Percentiles rank a stretch among this genome's conserved stretches.
These are phyloP conservation scores for Suricata suricatta DNA, from an alignment of 2,113 vertebrate species.

Conservation along the genomic window DNA sequence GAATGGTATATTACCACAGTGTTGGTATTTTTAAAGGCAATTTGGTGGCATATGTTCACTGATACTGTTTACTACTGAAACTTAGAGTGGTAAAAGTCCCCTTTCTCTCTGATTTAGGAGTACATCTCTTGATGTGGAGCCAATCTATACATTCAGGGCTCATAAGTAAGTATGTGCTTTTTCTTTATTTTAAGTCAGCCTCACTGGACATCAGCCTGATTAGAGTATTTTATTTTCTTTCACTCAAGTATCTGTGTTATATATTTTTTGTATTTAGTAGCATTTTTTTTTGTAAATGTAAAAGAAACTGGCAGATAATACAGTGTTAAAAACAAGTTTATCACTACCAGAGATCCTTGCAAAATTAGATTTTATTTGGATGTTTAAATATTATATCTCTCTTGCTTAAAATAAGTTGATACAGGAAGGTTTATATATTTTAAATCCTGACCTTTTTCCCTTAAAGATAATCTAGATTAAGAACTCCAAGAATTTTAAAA, in stretches of 20 bases:
- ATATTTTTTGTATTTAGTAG: constrained; percentile 1
- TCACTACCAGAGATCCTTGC: background rate
- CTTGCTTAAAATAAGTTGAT: background rate
- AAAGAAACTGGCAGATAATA: constrained; percentile 36
- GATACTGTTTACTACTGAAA: background rate
- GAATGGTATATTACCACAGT: background rate
- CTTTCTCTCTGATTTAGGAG: constrained; percentile 88
- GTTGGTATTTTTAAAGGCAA: constrained; percentile 27
- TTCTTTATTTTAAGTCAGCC: constrained; percentile 44
- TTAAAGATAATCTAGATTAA: background rate
- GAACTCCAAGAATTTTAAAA: background rate
- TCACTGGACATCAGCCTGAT: background rate
- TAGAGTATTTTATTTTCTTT: constrained; percentile 39
- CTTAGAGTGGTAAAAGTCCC: background rate
- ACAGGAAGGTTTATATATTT: background rate
- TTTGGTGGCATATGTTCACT: background rate
- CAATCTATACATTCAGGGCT: constrained; percentile 99
- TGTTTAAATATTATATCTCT: background rate
- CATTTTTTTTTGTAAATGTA: background rate
- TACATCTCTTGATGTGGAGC: constrained; percentile 97
- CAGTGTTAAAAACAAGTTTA: background rate
- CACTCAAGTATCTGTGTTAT: background rate
- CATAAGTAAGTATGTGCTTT: constrained; percentile 91
- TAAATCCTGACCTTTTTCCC: background rate
- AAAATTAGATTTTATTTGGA: constrained; percentile 50